These are phyloP conservation scores for Centropristis striata DNA, from an alignment of 2,113 vertebrate genomes.

Conservation along the genomic window DNA sequence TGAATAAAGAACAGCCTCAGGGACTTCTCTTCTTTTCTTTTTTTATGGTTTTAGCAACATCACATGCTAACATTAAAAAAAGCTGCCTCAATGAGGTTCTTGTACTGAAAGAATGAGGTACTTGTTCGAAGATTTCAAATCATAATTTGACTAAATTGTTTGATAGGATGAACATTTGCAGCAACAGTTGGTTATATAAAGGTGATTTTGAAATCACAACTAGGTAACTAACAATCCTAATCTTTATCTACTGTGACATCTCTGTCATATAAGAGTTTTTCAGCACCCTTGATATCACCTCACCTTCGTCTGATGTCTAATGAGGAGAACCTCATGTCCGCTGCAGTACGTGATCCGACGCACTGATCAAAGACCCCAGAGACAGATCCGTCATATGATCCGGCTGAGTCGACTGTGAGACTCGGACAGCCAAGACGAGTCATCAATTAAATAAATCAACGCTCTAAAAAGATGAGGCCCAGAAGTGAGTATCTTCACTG, in stretches of 20 bases:
- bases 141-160: neutral
- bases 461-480: slow-evolving; percentile 13
- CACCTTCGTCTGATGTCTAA: slow-evolving; percentile 17
- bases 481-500: neutral
- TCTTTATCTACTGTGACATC: neutral
- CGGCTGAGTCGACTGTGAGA: slow-evolving; percentile 15
- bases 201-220: no score
- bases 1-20: neutral
- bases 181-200: neutral
- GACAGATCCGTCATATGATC: slow-evolving; percentile 56
- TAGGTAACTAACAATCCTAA: no score
- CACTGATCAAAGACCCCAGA: slow-evolving; percentile 65
- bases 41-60: neutral
- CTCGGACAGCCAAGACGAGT: slow-evolving; percentile 16
- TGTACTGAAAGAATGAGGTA: neutral
- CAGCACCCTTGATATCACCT: slow-evolving; percentile 43
- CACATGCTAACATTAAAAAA: slow-evolving; percentile 3
- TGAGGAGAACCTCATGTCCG: slow-evolving; percentile 43
- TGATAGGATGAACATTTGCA: no score
- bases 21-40: neutral
- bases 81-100: neutral
- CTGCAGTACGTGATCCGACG: slow-evolving; percentile 23
- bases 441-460: slow-evolving; percentile 33
- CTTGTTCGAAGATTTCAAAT: neutral
- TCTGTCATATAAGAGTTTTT: slow-evolving; percentile 2